A percentile compares a stretch with the other conserved stretches of the same genome.
Conservation (phyloP, 2,888 invertebrate genomes). For the Liopterus haemorrhoidalis region DNA sequence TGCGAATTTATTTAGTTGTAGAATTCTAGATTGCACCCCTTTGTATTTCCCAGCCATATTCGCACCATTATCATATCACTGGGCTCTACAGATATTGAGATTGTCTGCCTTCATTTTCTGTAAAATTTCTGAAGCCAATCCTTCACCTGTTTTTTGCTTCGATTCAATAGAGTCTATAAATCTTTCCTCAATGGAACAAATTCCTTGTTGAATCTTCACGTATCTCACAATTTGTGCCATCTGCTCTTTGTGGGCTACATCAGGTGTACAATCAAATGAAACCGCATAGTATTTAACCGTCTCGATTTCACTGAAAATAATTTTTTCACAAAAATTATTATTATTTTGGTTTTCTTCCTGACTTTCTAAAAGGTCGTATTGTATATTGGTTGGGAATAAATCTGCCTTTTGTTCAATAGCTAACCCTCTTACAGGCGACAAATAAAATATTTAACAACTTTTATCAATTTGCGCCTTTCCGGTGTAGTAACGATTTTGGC, state of each 20-base stretch:
- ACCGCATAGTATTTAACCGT: slow-evolving; percentile 2
- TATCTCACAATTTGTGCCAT: slow-evolving; percentile 14
- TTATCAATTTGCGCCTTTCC: too few relatives aligned
- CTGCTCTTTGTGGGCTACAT: slow-evolving; percentile 14
- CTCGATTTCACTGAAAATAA: slow-evolving; percentile 3
- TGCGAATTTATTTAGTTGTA: slow-evolving; percentile 8
- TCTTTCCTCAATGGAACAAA: slow-evolving; percentile 8
- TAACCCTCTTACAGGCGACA: too few relatives aligned
- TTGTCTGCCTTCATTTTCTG: slow-evolving; percentile 5
- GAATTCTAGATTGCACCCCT: slow-evolving; percentile 14
- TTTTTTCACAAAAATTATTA: too few relatives aligned
- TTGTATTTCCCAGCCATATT: too few relatives aligned
- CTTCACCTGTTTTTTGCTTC: slow-evolving; percentile 5
- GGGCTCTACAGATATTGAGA: slow-evolving; percentile 8
- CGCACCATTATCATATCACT: slow-evolving; percentile 8
- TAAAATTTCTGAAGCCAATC: slow-evolving; percentile 7
- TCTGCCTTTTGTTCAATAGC: too few relatives aligned
- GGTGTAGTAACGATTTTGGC: too few relatives aligned
- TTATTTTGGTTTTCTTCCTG: too few relatives aligned
- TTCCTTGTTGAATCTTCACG: slow-evolving; percentile 8
- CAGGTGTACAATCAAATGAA: slow-evolving; percentile 16
- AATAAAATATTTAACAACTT: too few relatives aligned
- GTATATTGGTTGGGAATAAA: too few relatives aligned
- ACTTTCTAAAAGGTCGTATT: too few relatives aligned
- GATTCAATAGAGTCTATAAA: slow-evolving; percentile 6